Evolutionary conservation across 2,797 vertebrate genomes (phyloP).

Genomic region (Cyprinodon diabolis): DNA sequence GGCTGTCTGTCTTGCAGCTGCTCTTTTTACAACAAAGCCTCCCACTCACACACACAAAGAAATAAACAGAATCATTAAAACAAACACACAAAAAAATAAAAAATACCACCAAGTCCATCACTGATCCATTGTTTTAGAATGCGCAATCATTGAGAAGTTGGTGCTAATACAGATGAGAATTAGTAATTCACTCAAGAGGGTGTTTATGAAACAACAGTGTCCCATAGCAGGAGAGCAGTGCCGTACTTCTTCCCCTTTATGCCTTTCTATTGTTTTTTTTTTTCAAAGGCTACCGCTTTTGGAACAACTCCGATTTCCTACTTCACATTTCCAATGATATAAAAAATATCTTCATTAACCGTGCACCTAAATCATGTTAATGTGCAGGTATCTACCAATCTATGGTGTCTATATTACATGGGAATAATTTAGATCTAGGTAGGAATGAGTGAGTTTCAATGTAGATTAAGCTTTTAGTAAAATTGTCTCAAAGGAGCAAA

Average conservation of each 20-base stretch:
- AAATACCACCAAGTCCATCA: conserved; percentile 38
- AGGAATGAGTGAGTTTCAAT: neutral
- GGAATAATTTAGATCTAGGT: conserved; percentile 1
- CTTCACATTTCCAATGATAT: conserved; percentile 49
- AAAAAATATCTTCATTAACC: conserved; percentile 38
- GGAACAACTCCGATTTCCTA: conserved; percentile 68
- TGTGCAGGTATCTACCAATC: conserved; percentile 17
- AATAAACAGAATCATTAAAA: conserved; percentile 32
- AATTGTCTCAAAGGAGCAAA: neutral
- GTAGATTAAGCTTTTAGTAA: neutral
- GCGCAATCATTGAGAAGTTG: conserved; percentile 54
- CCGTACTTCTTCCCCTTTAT: conserved; percentile 50
- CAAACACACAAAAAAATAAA: conserved; percentile 9
- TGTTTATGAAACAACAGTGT: conserved; percentile 37
- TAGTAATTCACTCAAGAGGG: conserved; percentile 42
- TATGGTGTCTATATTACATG: conserved; percentile 17
- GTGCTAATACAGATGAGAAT: conserved; percentile 36
- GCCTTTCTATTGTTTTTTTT: conserved; percentile 61
- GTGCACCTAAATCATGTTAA: conserved; percentile 17
- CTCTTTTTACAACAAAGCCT: conserved; percentile 73
- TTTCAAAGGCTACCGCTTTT: conserved; percentile 54
- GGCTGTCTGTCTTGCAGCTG: conserved; percentile 83
- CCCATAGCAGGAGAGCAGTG: conserved; percentile 8
- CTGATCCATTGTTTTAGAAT: conserved; percentile 29
- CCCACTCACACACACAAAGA: conserved; percentile 50